Evolutionary conservation across 2,888 invertebrate genomes (phyloP), one percentile per base, ranked within the genome.

Genomic region (Pollenia angustigena): DNA sequence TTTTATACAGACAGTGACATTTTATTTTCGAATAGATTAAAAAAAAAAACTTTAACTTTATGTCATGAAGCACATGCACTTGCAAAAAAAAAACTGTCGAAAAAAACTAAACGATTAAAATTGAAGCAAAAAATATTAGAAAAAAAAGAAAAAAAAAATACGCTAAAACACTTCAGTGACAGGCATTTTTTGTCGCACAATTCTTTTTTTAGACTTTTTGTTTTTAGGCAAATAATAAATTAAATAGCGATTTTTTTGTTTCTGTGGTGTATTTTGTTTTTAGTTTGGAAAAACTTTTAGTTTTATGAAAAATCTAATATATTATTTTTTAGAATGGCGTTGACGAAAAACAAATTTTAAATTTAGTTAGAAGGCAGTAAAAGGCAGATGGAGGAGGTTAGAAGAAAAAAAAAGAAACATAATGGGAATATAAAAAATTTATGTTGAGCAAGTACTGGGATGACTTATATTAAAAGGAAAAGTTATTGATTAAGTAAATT

Each of bases 31-130:
- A 79, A 85, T 79, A 86, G 58, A 86, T 82, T 82, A 50, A 62
- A 81, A 64, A 81, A 81, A 66, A 42, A 60, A 58, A 23, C 12
- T 60, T n/a, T 11, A 60, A 75, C 69, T 86, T 69, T 75, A 46
- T 80, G 75, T 82, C 82, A 82, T 82, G 79, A 80, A 80, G 50
- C 85, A 82, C 82, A 86, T 82, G 82, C 75, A 80, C 50, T 79
- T 78, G 81, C 14, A 11, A 64, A 71, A 71, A 40, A 32, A 32
- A 32, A 32, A 16, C 52, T 68, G 68, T 23, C 23, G 44, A 76
- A 72, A 52, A 50, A 74, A 64, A 60, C 44, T 60, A 60, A 75
- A 75, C 46, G 52, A 71, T 56, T 71, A 62, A 85, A 71, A 81
- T 46, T 56, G 14, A 18, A 18, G 46, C 18, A 48, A 54, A 72